Conservation (phyloP, 2,797 vertebrate species). For the Atherinosoma microstoma region DNA sequence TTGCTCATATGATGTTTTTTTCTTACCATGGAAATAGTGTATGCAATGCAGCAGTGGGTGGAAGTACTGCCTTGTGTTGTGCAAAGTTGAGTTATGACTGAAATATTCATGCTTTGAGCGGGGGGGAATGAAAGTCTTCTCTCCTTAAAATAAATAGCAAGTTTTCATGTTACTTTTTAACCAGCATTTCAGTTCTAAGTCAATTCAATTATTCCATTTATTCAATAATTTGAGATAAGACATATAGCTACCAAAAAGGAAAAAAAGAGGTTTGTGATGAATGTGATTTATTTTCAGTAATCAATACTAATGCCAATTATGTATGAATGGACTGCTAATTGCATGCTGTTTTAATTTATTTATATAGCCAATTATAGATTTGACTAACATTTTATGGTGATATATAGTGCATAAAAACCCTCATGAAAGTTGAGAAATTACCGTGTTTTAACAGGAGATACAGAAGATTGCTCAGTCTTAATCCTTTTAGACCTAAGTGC, state of each 20-base stretch:
- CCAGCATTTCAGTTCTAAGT: constrained; percentile 32
- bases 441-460: constrained; percentile 46
- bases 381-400: not conserved
- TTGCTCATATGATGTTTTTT: constrained; percentile 20
- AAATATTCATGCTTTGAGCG: constrained; percentile 70
- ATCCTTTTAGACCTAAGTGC: constrained; percentile 60
- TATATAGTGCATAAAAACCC: not conserved
- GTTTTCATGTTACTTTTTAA: constrained; percentile 47
- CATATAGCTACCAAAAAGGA: constrained; percentile 13
- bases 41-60: constrained; percentile 24
- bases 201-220: constrained; percentile 33
- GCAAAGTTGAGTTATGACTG: constrained; percentile 54
- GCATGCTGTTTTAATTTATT: not conserved
- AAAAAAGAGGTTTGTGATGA: not conserved
- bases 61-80: constrained; percentile 43
- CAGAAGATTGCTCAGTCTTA: constrained; percentile 37
- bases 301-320: constrained; percentile 9
- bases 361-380: not conserved
- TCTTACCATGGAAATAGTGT: constrained; percentile 9
- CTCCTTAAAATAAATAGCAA: constrained; percentile 65
- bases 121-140: constrained; percentile 56
- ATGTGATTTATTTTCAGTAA: constrained; percentile 10
- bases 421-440: constrained; percentile 27
- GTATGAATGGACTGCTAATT: not conserved
- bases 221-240: constrained; percentile 44